Base-by-base conservation (phyloP, 2,888 invertebrate species). In the Chaetoderma sp. region DNA sequence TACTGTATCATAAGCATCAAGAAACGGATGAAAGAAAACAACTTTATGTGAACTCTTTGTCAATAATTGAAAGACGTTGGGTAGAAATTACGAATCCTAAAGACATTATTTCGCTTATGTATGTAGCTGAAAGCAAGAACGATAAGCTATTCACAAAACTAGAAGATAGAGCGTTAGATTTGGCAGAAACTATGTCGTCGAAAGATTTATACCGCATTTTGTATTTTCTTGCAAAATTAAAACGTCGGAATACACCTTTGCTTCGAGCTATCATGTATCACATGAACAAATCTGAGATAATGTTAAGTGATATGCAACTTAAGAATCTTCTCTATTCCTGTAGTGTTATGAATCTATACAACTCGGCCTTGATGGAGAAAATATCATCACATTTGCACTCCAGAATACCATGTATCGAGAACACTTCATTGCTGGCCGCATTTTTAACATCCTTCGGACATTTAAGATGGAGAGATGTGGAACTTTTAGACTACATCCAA, bases 161-260 rank as follows among this genome's bases (percentile, higher is more conserved):
- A 6, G 70, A 70, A 30, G 68, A 65, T 10, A 32, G 60, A 21
- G 68, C 71, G 10, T 58, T 71, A 16, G 68, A 68, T 36, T n/a
- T 66, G 13, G 61, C 60, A n/a, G 68, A 68, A 16, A 49, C 60
- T 10, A 68, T 68, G 63, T 23, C 39, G 1, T 32, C 59, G n/a
- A 71, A 71, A 39, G 63, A 71, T 33, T 49, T 71, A 18, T 66
- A 68, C 44, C 65, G 64, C 36, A 62, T 71, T 30, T 28, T 66
- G 5, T 71, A 68, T 54, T 39, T 68, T n/a, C 49, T 71, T 30
- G 60, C 71, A 16, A 63, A 57, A 23, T 63, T 60, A 47, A 10
- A 54, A 2, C 63, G 61, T 21, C 65, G 71, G 25, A 71, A 71
- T 54, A 64, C 66, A 1, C 66, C 71, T 16, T 52, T 71, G 42